A percentile compares a stretch with the other conserved stretches of the same genome.
Conservation (phyloP, 1,140 invertebrate genomes). For the Caenorhabditis remanei region DNA sequence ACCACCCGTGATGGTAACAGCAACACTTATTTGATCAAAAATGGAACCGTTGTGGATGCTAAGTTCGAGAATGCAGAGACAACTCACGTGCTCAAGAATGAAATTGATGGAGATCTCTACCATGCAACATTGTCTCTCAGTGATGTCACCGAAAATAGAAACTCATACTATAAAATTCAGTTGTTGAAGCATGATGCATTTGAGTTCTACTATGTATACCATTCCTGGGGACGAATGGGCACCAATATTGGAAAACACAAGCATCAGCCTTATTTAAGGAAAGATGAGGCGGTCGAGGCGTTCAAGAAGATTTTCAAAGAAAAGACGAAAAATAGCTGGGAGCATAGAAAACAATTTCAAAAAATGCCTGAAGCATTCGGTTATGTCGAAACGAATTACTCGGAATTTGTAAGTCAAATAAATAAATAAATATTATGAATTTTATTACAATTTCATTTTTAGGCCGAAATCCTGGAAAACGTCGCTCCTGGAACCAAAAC, state of each 20-base stretch:
- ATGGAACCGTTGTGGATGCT: slow-evolving; percentile 50
- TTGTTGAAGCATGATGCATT: slow-evolving; percentile 85
- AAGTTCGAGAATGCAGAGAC: slow-evolving; percentile 18
- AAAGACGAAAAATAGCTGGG: slow-evolving; percentile 80
- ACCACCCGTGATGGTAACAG: too few species aligned
- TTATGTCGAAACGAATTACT: slow-evolving; percentile 85
- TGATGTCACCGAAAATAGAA: slow-evolving; percentile 78
- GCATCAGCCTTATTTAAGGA: slow-evolving; percentile 81
- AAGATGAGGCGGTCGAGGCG: slow-evolving; percentile 81
- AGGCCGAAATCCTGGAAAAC: slow-evolving; percentile 61
- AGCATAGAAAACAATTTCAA: slow-evolving; percentile 83
- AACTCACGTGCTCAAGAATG: slow-evolving; percentile 21
- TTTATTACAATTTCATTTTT: neutral
- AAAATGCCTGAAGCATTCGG: slow-evolving; percentile 85
- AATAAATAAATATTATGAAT: neutral
- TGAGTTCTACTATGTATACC: slow-evolving; percentile 81
- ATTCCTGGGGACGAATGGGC: slow-evolving; percentile 94
- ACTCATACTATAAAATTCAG: slow-evolving; percentile 95
- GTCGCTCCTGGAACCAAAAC: slow-evolving; percentile 79
- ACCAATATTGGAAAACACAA: slow-evolving; percentile 90
- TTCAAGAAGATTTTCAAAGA: slow-evolving; percentile 81
- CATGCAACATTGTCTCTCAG: slow-evolving; percentile 51
- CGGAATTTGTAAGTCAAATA: slow-evolving; percentile 47
- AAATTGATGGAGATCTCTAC: slow-evolving; percentile 46
- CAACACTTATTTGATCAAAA: slow-evolving; percentile 31